These are phyloP conservation scores for Gonocerus acuteangulatus DNA, from an alignment of 2,888 invertebrate genomes.

Conservation along the genomic window DNA sequence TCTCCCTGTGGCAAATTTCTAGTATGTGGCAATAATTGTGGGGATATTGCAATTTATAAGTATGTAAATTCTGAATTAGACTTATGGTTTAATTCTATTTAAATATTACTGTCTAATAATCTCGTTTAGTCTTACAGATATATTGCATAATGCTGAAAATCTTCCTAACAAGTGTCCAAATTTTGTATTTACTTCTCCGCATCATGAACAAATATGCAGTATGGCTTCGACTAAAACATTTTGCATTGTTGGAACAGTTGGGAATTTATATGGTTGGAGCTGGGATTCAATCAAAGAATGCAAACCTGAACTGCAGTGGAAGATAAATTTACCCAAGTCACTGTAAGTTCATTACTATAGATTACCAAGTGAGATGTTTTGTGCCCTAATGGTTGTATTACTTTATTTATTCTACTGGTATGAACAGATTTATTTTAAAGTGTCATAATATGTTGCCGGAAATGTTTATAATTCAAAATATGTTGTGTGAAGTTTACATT, in stretches of 20 bases:
- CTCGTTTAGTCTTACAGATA: slow-evolving; percentile 24
- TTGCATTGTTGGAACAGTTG: slow-evolving; percentile 65
- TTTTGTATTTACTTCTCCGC: slow-evolving; percentile 51
- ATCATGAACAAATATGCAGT: slow-evolving; percentile 60
- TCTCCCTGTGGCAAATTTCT: slow-evolving; percentile 78
- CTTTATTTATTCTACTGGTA: no score
- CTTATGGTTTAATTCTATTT: background rate
- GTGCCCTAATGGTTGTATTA: no score
- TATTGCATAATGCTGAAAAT: slow-evolving; percentile 17
- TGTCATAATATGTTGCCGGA: no score
- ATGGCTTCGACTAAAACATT: slow-evolving; percentile 58
- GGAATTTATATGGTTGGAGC: slow-evolving; percentile 67
- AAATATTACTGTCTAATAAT: no score
- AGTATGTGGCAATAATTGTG: slow-evolving; percentile 74
- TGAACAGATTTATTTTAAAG: no score
- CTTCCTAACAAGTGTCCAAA: slow-evolving; percentile 6
- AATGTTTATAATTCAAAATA: no score
- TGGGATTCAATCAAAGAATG: slow-evolving; percentile 47
- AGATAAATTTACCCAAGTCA: slow-evolving; percentile 56
- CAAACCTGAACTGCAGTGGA: slow-evolving; percentile 54
- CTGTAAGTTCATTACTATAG: slow-evolving; percentile 44
- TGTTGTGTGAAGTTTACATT: no score
- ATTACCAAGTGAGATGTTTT: no score
- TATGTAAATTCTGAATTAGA: slow-evolving; percentile 46
- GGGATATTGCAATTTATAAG: slow-evolving; percentile 75